Evolutionary conservation across 1,140 invertebrate species (phyloP), one percentile per base, ranked within the genome.

Genomic region (Lysiphlebus fabarum): DNA sequence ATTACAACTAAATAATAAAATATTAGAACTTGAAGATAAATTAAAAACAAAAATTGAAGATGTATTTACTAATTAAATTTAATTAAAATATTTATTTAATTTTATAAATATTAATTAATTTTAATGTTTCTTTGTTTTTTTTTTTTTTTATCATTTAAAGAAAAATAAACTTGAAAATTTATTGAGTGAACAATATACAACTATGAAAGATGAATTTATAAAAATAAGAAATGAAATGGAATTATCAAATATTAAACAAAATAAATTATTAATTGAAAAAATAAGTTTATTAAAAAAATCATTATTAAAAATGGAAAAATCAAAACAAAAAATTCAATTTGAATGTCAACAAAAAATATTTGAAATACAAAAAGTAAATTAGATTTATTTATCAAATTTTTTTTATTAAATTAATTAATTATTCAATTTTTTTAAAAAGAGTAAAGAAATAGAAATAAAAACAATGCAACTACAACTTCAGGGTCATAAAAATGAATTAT

Each of bases 191-290:
- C 72, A 76, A 41, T 71, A 68, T 51, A 54, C 53, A 41, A 67
- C 53, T 5, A 70, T 76, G 65, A 75, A 67, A 54, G 65, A 65
- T n/a, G 75, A 76, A 60, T 67, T 77, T 51, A 55, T 47, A 4
- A 69, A 69, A 58, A 72, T 75, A 43, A 68, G 67, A 48, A 64
- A 34, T 5, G 66, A 73, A 26, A 67, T 76, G 50, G 71, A 74
- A 42, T 34, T 47, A 0, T 60, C 64, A 2, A 62, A 63, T 6
- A 58, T 53, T 7, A 63, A 63, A 41, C 62, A 70, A 17, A 62
- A 58, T 44, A 58, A 70, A 37, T 62, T 50, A 51, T 49, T 71
- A 8, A 51, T 64, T 4, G 42, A 60, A 5, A 66, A 70, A 55
- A 62, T 70, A 41, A 41, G 55, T 0, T 8, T 38, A 5, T 56